Evolutionary conservation across 2,888 invertebrate species (phyloP), one percentile per base, ranked within the genome.

Genomic region (Drosophila multiciliata): DNA sequence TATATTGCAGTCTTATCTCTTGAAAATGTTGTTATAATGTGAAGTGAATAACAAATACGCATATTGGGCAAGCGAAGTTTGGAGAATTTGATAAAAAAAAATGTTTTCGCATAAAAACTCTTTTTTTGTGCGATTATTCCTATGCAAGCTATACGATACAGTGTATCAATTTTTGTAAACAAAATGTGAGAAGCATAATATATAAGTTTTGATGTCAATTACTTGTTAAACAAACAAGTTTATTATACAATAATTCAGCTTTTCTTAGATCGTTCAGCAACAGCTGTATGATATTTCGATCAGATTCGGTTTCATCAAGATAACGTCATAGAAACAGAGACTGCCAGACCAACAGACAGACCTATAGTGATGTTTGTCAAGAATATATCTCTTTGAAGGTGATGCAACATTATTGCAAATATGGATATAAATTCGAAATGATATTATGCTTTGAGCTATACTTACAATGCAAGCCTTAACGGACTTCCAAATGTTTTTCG

Each of bases 401-500:
- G 20, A 1, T 42, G 3, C 20, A 42, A 42, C 11, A 20, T 42
- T 42, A n/a, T 11, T 5, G 40, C 20, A n/a, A 20, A 42, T n/a
- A 42, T 1, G 40, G 5, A 11, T 5, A 40, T 40, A n/a, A n/a
- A 2, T 6, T n/a, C 38, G n/a, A 38, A 4, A 1, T 42, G 3
- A 45, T 12, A 45, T 45, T 20, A 7, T 0, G 7, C 4, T 23
- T 23, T 8, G 8, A 23, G 23, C 11, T 48, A 52, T 52, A 93
- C 93, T 93, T 89, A 93, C 93, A 92, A 93, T 90, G 93, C 93
- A 93, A 93, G 93, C 93, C 93, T 93, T 93, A 90, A 93, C 91
- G 91, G 93, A 93, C 93, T 93, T 92, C 93, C 93, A 93, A 92
- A 93, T 83, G 84, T 93, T 93, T 91, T 92, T 93, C 89, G 92